Evolutionary conservation across 2,888 invertebrate genomes (phyloP), one percentile per base, ranked within the genome.

Genomic region (Leucoma salicis): DNA sequence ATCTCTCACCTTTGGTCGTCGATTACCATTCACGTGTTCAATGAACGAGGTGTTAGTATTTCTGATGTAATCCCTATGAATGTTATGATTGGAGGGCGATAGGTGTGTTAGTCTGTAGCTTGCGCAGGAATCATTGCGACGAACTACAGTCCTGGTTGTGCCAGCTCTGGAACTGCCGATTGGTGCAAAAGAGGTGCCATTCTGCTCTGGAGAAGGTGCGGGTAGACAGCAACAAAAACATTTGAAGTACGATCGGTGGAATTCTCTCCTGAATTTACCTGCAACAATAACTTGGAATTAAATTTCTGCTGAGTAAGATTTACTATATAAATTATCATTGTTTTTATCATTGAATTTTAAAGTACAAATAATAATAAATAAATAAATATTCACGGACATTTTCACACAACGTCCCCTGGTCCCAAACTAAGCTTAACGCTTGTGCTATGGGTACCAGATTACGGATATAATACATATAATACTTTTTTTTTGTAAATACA

Each of bases 251-350:
- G 93, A 93, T 54, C 93, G 91, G 57, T 92, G 92, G 74, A 94
- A 94, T 70, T 94, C 94, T 51, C 92, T 91, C 6, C 94, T 92
- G 74, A 94, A 94, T 86, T 94, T 94, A 44, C 94, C 94, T 94
- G 91, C 6, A 91, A 91, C 84, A 86, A 79, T 58, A 21, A n/a
- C n/a, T n/a, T n/a, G n/a, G n/a, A n/a, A n/a, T n/a, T n/a, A n/a
- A n/a, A n/a, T n/a, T n/a, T n/a, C n/a, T n/a, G n/a, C n/a, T n/a
- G n/a, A n/a, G n/a, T n/a, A n/a, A n/a, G n/a, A n/a, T n/a, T n/a
- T n/a, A n/a, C n/a, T n/a, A n/a, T n/a, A n/a, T n/a, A n/a, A n/a
- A n/a, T n/a, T n/a, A n/a, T n/a, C n/a, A n/a, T n/a, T n/a, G n/a
- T n/a, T n/a, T n/a, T n/a, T n/a, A n/a, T n/a, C n/a, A n/a, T n/a